A percentile compares a stretch with the other conserved stretches of the same genome.
These are phyloP conservation scores for Marasmarcha lunaedactyla DNA, from an alignment of 2,888 invertebrate species.

Conservation along the genomic window DNA sequence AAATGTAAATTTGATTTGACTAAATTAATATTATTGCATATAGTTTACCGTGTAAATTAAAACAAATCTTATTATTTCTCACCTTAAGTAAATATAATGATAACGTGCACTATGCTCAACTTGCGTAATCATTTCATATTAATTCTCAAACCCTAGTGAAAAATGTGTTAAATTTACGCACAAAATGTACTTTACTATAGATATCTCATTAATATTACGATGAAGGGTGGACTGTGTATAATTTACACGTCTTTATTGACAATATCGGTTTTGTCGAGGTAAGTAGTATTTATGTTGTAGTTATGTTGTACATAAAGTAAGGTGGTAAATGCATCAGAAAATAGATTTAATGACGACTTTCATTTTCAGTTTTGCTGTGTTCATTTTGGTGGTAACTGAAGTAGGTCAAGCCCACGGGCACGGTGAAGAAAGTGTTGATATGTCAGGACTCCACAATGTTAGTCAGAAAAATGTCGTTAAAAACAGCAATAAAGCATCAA, in stretches of 20 bases:
- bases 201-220: constrained; percentile 64
- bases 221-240: constrained; percentile 72
- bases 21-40: no score
- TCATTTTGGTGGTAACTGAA: constrained; percentile 72
- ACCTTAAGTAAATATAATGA: no score
- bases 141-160: constrained; percentile 23
- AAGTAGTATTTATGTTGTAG: constrained; percentile 17
- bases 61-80: no score
- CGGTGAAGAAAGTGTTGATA: constrained; percentile 34
- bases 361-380: constrained; percentile 66
- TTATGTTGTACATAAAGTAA: constrained; percentile 1
- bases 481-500: constrained; percentile 21
- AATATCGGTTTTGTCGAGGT: constrained; percentile 72
- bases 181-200: constrained; percentile 64
- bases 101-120: not conserved
- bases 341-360: not conserved
- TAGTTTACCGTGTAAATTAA: no score
- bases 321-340: not conserved
- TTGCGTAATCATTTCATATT: not conserved
- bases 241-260: constrained; percentile 73
- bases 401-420: constrained; percentile 46
- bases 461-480: constrained; percentile 35
- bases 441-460: constrained; percentile 55
- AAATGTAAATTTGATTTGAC: no score
- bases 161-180: constrained; percentile 51